A percentile compares a stretch with the other conserved stretches of the same genome.
These are phyloP conservation scores for Nephila pilipes DNA, from an alignment of 1,140 invertebrate genomes.

Conservation along the genomic window DNA sequence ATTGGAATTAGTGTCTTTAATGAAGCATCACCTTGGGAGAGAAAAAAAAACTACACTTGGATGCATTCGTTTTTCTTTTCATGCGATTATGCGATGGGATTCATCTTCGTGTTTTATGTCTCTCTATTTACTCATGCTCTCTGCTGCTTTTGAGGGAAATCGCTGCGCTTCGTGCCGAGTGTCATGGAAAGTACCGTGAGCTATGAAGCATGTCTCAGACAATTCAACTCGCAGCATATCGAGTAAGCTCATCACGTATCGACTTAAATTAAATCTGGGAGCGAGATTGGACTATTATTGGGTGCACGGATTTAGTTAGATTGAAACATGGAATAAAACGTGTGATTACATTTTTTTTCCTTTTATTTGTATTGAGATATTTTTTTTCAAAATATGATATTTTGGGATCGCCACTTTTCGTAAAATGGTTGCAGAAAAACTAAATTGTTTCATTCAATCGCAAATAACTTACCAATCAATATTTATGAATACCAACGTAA, in stretches of 20 bases:
- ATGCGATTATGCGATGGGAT: not conserved
- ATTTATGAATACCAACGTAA: too few species aligned
- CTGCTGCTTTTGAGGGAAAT: not conserved
- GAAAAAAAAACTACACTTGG: not conserved
- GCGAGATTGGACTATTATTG: too few species aligned
- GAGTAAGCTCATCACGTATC: too few species aligned
- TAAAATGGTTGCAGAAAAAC: too few species aligned
- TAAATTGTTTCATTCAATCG: too few species aligned
- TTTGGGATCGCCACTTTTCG: too few species aligned
- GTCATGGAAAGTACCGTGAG: not conserved
- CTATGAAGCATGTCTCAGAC: not conserved
- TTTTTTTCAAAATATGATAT: not conserved
- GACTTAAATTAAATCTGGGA: too few species aligned
- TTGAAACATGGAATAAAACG: not conserved
- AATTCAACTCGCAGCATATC: not conserved
- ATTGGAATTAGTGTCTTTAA: slow-evolving; percentile 51
- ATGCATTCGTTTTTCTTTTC: slow-evolving; percentile 32
- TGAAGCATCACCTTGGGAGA: slow-evolving; percentile 26
- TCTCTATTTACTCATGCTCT: not conserved
- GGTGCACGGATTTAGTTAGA: not conserved
- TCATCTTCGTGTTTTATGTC: not conserved
- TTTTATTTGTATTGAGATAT: not conserved
- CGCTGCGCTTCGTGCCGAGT: not conserved
- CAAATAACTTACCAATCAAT: too few species aligned
- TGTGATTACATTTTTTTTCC: not conserved